Conservation (phyloP, 2,113 vertebrate genomes). For the Eulemur macaco region DNA sequence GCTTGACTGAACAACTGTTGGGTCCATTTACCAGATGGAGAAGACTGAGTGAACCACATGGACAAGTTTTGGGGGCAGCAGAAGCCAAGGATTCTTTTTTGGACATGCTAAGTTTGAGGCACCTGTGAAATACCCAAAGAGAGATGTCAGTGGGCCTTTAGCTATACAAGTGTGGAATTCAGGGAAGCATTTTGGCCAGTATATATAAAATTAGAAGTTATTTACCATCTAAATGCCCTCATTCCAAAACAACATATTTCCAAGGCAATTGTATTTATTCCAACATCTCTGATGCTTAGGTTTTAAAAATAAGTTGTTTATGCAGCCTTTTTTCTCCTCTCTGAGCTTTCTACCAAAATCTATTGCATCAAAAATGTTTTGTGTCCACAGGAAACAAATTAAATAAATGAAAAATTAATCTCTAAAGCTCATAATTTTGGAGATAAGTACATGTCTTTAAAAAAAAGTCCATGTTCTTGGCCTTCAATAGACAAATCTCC, state of each 20-base stretch:
- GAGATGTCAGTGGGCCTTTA: not conserved
- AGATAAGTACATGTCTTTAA: constrained; percentile 1
- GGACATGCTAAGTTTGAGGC: not conserved
- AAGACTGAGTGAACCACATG: not conserved
- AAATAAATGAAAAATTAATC: not conserved
- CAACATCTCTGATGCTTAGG: not conserved
- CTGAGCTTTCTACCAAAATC: not conserved
- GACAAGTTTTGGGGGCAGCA: not conserved
- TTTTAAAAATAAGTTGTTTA: constrained; percentile 15
- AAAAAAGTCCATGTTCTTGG: not conserved
- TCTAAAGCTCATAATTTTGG: not conserved
- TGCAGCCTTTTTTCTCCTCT: not conserved
- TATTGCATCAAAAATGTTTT: not conserved
- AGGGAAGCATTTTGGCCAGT: not conserved
- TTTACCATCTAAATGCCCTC: not conserved
- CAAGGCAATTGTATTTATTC: constrained; percentile 19
- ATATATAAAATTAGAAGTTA: not conserved
- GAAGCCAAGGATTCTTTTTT: not conserved
- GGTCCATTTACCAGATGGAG: not conserved
- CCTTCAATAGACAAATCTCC: not conserved
- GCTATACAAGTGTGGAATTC: not conserved
- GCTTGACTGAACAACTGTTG: not conserved
- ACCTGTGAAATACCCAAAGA: not conserved
- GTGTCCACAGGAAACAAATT: not conserved
- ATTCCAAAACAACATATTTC: constrained; percentile 11